These are phyloP conservation scores for Heteractis magnifica DNA, from an alignment of 92 coral and sea anemone species.

Conservation along the genomic window DNA sequence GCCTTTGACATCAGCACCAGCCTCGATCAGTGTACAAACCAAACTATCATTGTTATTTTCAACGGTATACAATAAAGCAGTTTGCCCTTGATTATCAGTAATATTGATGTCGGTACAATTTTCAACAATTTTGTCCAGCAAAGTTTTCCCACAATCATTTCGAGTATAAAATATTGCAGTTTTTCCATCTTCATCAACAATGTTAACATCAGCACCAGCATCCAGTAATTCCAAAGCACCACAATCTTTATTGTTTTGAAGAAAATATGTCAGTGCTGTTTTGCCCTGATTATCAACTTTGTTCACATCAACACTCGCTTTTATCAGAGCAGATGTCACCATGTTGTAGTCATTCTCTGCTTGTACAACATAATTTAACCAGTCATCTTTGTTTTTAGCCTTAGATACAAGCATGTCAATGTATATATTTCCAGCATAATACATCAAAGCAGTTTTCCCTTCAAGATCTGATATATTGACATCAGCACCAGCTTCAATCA, in stretches of 20 bases:
- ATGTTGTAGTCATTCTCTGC: not conserved
- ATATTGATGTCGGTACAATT: not conserved
- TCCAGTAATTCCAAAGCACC: not conserved
- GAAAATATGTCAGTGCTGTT: conserved; percentile 10
- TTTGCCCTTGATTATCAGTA: not conserved
- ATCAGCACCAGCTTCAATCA: not conserved
- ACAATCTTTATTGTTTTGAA: not conserved
- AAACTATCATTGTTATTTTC: not conserved
- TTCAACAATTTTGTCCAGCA: not conserved
- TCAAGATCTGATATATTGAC: not conserved
- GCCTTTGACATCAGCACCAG: not conserved
- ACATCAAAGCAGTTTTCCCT: not conserved
- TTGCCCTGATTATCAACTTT: not conserved
- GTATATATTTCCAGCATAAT: not conserved
- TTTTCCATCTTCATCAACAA: not conserved
- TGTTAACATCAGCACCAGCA: not conserved
- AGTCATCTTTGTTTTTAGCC: not conserved
- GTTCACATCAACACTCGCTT: not conserved
- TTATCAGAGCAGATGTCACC: not conserved
- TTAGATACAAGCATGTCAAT: not conserved
- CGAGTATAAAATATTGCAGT: conserved; percentile 6
- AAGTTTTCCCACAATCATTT: not conserved
- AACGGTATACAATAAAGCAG: not conserved
- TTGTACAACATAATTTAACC: not conserved
- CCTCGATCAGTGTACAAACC: not conserved